Evolutionary conservation across 1,140 invertebrate species (phyloP), one percentile per base, ranked within the genome.

Genomic region (Hestina assimilis): DNA sequence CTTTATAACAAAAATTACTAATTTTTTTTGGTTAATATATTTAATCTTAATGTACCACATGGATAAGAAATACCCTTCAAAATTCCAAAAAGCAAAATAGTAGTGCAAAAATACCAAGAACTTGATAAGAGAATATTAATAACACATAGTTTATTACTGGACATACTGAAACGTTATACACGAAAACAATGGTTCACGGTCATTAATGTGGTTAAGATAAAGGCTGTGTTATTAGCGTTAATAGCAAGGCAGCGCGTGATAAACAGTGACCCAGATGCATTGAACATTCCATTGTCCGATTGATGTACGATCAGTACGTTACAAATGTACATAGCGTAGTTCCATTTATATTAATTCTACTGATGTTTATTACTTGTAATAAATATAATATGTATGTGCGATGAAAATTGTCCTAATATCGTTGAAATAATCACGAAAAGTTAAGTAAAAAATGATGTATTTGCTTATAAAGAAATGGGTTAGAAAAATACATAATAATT

Each of bases 151-250:
- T 42, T 41, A 26, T 38, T 21, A 42, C 35, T 29, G n/a, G 24
- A 26, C 24, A 52, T 52, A 52, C 21, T 52, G 50, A 42, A 52
- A 42, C 50, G 12, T 52, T 52, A 52, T 35, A 52, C 42, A 38
- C 50, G 23, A 29, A 29, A 52, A 52, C 50, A 42, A 28, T 33
- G 8, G 33, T 40, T 50, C 38, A 21, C 8, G 35, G 17, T 26
- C 42, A 24, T 26, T 42, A 52, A 53, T 20, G 50, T 35, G 28
- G 53, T 9, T 55, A 73, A 73, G 70, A 73, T 68, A 71, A 76
- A 71, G 66, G 56, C 33, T 59, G 62, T 67, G 71, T 69, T 65
- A 66, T 56, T 59, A 55, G 38, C 61, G 59, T 62, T 79, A 78
- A 78, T 73, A 67, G 71, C 53, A 54, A 35, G 54, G 38, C 63